Conservation (phyloP, 2,113 vertebrate genomes). For the Leptosomus discolor region DNA sequence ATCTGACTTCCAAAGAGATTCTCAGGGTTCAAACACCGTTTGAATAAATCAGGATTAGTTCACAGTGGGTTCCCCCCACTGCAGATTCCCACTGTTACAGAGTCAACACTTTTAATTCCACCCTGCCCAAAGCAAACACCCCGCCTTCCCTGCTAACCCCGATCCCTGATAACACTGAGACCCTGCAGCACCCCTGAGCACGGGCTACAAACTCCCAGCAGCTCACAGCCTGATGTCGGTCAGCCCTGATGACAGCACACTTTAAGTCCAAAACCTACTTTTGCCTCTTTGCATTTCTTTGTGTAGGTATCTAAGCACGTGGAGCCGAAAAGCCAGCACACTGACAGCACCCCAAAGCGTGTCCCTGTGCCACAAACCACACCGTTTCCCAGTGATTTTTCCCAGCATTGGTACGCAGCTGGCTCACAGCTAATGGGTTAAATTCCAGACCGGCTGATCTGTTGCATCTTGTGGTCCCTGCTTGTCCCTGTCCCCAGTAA, state of each 20-base stretch:
- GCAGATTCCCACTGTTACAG: neutral
- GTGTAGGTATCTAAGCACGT: neutral
- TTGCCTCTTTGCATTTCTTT: neutral
- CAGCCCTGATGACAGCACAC: neutral
- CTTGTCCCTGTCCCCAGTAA: fast-evolving
- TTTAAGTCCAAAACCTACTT: neutral
- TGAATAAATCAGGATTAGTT: neutral
- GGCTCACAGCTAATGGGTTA: neutral
- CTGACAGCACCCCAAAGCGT: neutral
- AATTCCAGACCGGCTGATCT: no score
- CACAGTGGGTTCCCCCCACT: neutral
- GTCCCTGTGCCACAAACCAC: neutral
- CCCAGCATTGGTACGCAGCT: neutral
- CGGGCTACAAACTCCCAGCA: neutral
- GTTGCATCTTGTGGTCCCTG: neutral
- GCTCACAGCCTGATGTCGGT: fast-evolving
- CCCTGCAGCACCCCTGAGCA: fast-evolving
- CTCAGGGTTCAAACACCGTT: neutral
- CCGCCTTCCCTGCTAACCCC: neutral
- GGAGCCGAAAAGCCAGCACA: neutral
- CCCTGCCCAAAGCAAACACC: neutral
- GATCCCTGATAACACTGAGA: fast-evolving
- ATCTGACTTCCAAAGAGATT: neutral
- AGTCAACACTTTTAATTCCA: neutral
- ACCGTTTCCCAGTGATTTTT: fast-evolving